These are phyloP conservation scores for Perca schrenkii DNA, from an alignment of 2,113 vertebrate genomes.

Conservation along the genomic window DNA sequence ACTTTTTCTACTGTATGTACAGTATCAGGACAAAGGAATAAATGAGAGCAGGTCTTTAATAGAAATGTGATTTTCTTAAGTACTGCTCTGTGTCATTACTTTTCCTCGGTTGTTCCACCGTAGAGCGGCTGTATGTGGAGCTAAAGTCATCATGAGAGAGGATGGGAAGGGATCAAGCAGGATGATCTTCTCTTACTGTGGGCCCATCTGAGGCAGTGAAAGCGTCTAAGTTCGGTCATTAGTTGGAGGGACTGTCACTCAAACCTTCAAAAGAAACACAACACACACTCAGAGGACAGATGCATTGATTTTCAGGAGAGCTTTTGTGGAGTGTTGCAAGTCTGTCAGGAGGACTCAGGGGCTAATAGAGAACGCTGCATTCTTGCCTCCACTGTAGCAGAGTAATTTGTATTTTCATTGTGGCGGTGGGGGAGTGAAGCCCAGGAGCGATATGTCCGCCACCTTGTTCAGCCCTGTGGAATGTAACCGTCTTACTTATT, in stretches of 20 bases:
- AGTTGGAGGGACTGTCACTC: slow-evolving; percentile 36
- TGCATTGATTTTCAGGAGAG: slow-evolving; percentile 43
- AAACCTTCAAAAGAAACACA: slow-evolving; percentile 54
- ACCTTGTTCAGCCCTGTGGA: slow-evolving; percentile 55
- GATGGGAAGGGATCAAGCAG: background rate
- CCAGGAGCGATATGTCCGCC: slow-evolving; percentile 31
- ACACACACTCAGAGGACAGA: slow-evolving; percentile 37
- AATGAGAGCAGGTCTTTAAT: background rate
- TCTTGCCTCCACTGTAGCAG: slow-evolving; percentile 39
- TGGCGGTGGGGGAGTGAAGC: slow-evolving; percentile 13
- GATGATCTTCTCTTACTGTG: slow-evolving; percentile 6
- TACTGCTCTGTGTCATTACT: background rate
- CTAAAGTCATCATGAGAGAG: background rate
- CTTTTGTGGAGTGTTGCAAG: slow-evolving; percentile 47
- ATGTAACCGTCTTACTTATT: slow-evolving; percentile 52
- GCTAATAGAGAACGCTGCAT: slow-evolving; percentile 57
- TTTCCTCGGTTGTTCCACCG: background rate
- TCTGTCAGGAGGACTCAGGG: slow-evolving; percentile 32
- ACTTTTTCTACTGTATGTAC: background rate
- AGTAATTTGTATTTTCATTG: slow-evolving; percentile 53
- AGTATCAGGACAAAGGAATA: background rate
- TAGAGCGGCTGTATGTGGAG: background rate
- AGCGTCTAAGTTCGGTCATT: slow-evolving; percentile 8
- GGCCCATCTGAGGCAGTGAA: slow-evolving; percentile 5
- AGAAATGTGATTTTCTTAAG: background rate